Conservation (phyloP, 2,888 invertebrate species). For the Belgica antarctica region DNA sequence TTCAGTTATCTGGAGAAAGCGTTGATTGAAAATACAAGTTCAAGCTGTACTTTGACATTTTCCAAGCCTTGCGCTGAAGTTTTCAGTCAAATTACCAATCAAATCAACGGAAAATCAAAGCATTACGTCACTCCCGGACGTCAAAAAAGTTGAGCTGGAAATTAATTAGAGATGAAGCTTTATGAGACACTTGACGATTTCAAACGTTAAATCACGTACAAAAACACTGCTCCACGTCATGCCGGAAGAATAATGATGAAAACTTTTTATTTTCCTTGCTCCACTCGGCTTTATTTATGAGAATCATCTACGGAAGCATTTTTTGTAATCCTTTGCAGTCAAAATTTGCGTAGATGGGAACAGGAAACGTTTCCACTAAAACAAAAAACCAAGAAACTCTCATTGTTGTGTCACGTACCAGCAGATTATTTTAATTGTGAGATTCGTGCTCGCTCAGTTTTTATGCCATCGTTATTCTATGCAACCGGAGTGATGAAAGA, state of each 20-base stretch:
- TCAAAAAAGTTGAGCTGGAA: background rate
- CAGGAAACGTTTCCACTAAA: constrained; percentile 10
- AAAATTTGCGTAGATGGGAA: constrained; percentile 24
- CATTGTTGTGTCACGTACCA: constrained; percentile 42
- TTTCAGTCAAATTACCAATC: no score
- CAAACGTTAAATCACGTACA: constrained; percentile 33
- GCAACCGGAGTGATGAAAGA: constrained; percentile 25
- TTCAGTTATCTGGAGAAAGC: background rate
- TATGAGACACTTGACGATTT: constrained; percentile 33
- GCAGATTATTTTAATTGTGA: constrained; percentile 41
- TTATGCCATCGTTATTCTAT: constrained; percentile 25
- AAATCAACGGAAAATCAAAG: no score
- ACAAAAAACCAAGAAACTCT: constrained; percentile 10
- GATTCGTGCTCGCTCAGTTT: constrained; percentile 24
- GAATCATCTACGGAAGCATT: background rate
- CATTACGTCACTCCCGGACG: no score
- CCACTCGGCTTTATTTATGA: no score
- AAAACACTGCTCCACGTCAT: constrained; percentile 8
- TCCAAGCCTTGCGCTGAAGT: no score
- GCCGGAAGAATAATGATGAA: background rate
- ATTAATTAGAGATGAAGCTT: constrained; percentile 42
- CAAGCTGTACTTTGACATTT: no score
- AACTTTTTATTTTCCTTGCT: constrained; percentile 21
- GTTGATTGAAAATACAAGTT: no score
- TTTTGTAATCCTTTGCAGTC: constrained; percentile 35